Evolutionary conservation across 1,140 invertebrate genomes (phyloP), one percentile per base, ranked within the genome.

Genomic region (Anadara kagoshimensis): DNA sequence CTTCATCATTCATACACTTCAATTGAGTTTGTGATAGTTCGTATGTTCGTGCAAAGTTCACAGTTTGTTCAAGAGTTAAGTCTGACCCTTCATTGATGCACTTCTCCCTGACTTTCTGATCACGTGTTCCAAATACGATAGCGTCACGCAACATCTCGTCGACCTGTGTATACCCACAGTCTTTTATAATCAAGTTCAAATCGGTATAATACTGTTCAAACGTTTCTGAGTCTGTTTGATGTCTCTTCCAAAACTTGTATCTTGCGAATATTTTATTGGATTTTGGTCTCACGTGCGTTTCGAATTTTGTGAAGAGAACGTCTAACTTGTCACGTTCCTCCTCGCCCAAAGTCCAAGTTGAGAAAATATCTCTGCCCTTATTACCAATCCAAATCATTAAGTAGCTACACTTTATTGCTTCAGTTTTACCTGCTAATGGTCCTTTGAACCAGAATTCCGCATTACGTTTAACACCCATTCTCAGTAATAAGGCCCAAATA

Each of bases 161-260:
- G 16, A 24, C 53, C 49, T 69, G 44, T 5, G 51, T 22, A 58
- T 78, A 78, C 3, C 44, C 44, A 66, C 69, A 78, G 47, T 72
- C 69, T 49, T 59, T 75, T 18, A 73, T 56, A 41, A 72, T 24
- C 14, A 68, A 44, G 59, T 75, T 61, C 12, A 78, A 41, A 36
- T 78, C 73, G 1, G 73, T 73, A 4, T 75, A 69, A 62, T 73
- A 78, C 43, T 75, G 65, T 22, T 78, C 69, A 61, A 75, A 72
- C 14, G 62, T 58, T 62, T 78, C 77, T 49, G 7, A 22, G 11
- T 58, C 53, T 26, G 11, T 29, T 36, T 78, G 72, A 36, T 26
- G 45, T 56, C 44, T 62, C n/a, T 8, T 59, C n/a, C 58, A 51
- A 24, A 69, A 78, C 22, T 69, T 75, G 66, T 73, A 75, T 41